These are phyloP conservation scores for Pteronura brasiliensis DNA, from an alignment of 2,113 vertebrate species.

Conservation along the genomic window DNA sequence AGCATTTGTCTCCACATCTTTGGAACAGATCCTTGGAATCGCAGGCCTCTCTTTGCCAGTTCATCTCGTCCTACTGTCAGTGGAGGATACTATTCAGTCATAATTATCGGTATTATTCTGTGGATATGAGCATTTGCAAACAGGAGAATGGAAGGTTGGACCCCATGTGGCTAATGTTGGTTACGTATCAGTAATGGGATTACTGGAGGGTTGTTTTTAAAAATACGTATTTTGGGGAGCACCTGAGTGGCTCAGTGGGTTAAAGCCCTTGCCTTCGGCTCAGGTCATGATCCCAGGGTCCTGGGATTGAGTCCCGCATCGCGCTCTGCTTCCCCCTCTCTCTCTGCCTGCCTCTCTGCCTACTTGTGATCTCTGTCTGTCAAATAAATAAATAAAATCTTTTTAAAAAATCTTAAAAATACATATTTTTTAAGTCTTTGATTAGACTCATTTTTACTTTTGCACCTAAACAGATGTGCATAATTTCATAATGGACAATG, in stretches of 20 bases:
- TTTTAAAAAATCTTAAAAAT: neutral
- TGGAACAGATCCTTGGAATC: neutral
- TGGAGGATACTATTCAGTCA: neutral
- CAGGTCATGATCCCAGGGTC: too few species aligned
- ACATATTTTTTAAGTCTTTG: neutral
- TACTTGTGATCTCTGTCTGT: too few species aligned
- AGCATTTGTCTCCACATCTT: neutral
- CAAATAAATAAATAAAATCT: too few species aligned
- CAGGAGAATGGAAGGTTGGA: neutral
- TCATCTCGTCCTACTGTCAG: neutral
- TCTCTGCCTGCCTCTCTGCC: too few species aligned
- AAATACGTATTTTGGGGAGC: neutral
- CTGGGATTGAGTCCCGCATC: too few species aligned
- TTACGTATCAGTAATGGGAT: neutral
- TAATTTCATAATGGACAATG: neutral
- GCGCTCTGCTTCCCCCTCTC: too few species aligned
- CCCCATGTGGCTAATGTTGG: neutral
- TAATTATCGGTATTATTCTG: neutral
- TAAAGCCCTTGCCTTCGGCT: too few species aligned
- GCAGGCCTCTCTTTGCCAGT: neutral
- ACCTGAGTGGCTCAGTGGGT: too few species aligned
- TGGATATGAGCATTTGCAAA: neutral
- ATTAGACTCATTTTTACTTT: slow-evolving; percentile 2
- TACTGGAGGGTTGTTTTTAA: neutral
- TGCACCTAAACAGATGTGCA: neutral